Percentiles rank a stretch among this genome's conserved stretches.
Conservation (phyloP, 2,113 vertebrate genomes). For the Platichthys flesus region DNA sequence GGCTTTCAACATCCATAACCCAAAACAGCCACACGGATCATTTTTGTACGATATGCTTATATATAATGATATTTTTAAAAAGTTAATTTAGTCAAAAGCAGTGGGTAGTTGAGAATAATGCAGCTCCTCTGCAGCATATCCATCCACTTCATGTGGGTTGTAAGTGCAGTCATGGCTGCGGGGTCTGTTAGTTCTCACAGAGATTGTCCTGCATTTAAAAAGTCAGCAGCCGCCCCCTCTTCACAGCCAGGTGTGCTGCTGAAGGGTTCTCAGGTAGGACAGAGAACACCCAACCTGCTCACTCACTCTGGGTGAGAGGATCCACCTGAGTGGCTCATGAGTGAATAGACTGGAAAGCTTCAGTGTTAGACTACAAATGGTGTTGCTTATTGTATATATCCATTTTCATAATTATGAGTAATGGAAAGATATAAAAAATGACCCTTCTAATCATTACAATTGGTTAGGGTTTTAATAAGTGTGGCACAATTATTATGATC, state of each 20-base stretch:
- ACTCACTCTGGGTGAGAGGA: slow-evolving; percentile 19
- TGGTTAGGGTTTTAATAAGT: too few species aligned
- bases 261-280: slow-evolving; percentile 37
- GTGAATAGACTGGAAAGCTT: slow-evolving; percentile 2
- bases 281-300: slow-evolving; percentile 10
- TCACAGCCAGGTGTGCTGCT: slow-evolving; percentile 35
- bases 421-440: not conserved
- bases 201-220: slow-evolving; percentile 50
- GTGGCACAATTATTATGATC: not conserved
- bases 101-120: slow-evolving; percentile 10
- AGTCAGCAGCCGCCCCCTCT: slow-evolving; percentile 16
- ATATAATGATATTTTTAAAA: slow-evolving; percentile 1
- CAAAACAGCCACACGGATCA: slow-evolving; percentile 3
- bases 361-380: too few species aligned
- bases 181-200: slow-evolving; percentile 18
- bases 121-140: slow-evolving; percentile 17
- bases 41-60: slow-evolving; percentile 13
- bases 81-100: not conserved
- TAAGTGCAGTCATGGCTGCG: slow-evolving; percentile 27
- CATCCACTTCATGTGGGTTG: slow-evolving; percentile 28
- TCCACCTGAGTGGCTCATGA: slow-evolving; percentile 12
- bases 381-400: not conserved
- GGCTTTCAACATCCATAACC: slow-evolving; percentile 28
- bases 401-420: not conserved
- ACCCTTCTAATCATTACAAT: not conserved